Evolutionary conservation across 30 jellyfish, hydroid and myxozoan species (phyloP).

Genomic region (Nemopilema nomurai): DNA sequence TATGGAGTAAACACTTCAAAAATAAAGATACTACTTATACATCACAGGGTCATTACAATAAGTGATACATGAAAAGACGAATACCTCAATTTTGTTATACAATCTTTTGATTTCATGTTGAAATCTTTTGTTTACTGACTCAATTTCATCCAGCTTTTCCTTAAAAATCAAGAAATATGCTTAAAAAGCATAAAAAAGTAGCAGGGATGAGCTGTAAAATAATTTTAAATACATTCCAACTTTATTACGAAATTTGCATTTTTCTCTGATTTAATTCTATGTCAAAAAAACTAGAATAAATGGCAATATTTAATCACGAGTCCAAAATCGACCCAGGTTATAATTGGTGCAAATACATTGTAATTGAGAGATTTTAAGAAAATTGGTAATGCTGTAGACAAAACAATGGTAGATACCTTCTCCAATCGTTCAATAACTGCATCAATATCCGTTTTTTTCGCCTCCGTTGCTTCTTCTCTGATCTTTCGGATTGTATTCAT

Average conservation of each 20-base stretch:
- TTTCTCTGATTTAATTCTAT: no score
- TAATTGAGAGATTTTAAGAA: no score
- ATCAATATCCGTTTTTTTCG: slow-evolving; percentile 48
- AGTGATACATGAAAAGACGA: neutral
- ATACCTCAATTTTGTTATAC: slow-evolving; percentile 57
- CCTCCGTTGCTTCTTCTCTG: slow-evolving; percentile 55
- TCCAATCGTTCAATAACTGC: slow-evolving; percentile 46
- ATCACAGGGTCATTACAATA: neutral
- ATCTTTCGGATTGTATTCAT: slow-evolving; percentile 28
- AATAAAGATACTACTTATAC: neutral
- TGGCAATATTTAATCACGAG: no score
- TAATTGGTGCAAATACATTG: no score
- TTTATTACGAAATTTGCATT: no score
- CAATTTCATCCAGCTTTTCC: slow-evolving; percentile 54
- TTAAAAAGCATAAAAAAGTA: neutral
- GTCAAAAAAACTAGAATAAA: no score
- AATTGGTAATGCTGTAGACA: no score
- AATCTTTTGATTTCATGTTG: slow-evolving; percentile 23
- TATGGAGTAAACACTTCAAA: no score
- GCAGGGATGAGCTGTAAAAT: neutral
- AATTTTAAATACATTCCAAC: no score
- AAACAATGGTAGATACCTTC: slow-evolving; percentile 5
- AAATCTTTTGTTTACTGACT: slow-evolving; percentile 27
- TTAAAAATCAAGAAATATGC: neutral
- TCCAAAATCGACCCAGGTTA: no score